These are phyloP conservation scores for Sphaeramia orbicularis DNA, from an alignment of 2,797 vertebrate genomes.

Conservation along the genomic window DNA sequence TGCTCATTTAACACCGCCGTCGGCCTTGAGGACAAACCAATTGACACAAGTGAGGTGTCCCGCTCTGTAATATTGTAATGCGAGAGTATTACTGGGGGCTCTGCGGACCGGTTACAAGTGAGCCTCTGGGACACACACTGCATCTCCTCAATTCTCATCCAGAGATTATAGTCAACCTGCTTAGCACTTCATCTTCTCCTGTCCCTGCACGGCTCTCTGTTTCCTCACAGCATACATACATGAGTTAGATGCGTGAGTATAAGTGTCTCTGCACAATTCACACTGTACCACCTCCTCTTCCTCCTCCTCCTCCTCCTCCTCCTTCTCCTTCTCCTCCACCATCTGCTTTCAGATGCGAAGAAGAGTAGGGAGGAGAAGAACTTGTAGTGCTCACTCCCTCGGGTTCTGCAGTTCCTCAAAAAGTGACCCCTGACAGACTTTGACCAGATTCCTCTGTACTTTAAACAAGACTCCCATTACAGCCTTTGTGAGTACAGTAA, in stretches of 20 bases:
- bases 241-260: slow-evolving; percentile 43
- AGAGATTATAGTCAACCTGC: slow-evolving; percentile 63
- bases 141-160: slow-evolving; percentile 63
- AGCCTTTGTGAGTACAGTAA: slow-evolving; percentile 77
- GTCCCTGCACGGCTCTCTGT: slow-evolving; percentile 17
- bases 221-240: slow-evolving; percentile 38
- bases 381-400: slow-evolving; percentile 61
- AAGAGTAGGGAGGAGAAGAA: slow-evolving; percentile 53
- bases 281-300: slow-evolving; percentile 51
- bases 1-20: slow-evolving; percentile 39
- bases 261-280: slow-evolving; percentile 42
- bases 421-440: slow-evolving; percentile 72
- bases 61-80: slow-evolving; percentile 65
- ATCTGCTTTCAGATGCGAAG: slow-evolving; percentile 8
- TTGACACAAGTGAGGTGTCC: slow-evolving; percentile 50
- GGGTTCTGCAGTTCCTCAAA: slow-evolving; percentile 80
- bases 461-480: slow-evolving; percentile 84
- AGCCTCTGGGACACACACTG: slow-evolving; percentile 58
- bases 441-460: slow-evolving; percentile 78
- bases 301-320: not conserved
- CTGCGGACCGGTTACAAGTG: slow-evolving; percentile 43
- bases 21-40: slow-evolving; percentile 54
- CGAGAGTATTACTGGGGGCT: slow-evolving; percentile 58
- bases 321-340: too few relatives aligned
- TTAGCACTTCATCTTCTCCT: slow-evolving; percentile 66